Percentiles rank a stretch among this genome's conserved stretches.
Evolutionary conservation across 2,113 vertebrate species (phyloP).

Genomic region (Charina bottae): DNA sequence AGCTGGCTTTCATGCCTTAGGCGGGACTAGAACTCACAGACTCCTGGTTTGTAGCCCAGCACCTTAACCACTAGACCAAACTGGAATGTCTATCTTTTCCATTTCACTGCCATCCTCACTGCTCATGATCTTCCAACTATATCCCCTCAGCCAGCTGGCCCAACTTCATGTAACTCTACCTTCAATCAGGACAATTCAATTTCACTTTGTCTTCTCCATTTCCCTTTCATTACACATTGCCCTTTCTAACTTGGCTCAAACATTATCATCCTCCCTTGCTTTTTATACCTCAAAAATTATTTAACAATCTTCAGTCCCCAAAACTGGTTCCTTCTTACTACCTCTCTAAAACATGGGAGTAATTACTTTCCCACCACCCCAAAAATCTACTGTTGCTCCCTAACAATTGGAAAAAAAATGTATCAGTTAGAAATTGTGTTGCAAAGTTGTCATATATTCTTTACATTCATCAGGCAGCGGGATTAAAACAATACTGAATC

Average conservation of each 20-base stretch:
- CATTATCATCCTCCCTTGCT: not conserved
- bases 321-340: not conserved
- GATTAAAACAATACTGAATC: not conserved
- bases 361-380: not conserved
- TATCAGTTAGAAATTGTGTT: not conserved
- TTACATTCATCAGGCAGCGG: not conserved
- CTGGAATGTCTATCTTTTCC: not conserved
- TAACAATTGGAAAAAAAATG: not conserved
- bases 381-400: not conserved
- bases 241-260: not conserved
- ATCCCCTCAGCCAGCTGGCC: not conserved
- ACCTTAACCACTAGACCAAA: too few species aligned
- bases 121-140: not conserved
- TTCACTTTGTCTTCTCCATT: not conserved
- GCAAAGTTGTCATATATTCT: not conserved
- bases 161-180: not conserved
- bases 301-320: not conserved
- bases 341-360: not conserved
- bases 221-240: not conserved
- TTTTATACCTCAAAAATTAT: not conserved
- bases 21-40: too few species aligned
- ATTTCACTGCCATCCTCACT: not conserved
- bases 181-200: not conserved
- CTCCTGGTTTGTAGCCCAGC: too few species aligned
- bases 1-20: too few species aligned